These are phyloP conservation scores for Catostomus latipinnis DNA, from an alignment of 2,797 vertebrate species.

Conservation along the genomic window DNA sequence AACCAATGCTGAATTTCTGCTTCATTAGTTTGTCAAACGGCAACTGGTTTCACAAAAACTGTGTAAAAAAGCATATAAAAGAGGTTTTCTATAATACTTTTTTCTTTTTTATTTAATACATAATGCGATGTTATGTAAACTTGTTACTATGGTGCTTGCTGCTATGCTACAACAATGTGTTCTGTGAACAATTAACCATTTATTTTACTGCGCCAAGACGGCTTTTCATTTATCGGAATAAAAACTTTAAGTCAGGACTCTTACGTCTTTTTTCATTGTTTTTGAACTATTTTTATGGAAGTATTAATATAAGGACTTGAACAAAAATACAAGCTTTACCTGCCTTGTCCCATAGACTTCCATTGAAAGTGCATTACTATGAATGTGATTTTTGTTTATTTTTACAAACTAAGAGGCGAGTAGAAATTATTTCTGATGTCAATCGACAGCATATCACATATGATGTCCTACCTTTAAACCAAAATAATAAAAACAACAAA, in stretches of 20 bases:
- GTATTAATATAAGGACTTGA: background rate
- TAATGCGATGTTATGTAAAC: background rate
- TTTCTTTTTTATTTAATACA: slow-evolving; percentile 24
- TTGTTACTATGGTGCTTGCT: slow-evolving; percentile 50
- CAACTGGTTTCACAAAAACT: slow-evolving; percentile 7
- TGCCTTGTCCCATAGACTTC: too few relatives aligned
- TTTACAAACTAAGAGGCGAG: too few relatives aligned
- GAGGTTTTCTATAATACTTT: slow-evolving; percentile 32
- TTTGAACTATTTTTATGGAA: background rate
- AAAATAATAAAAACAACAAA: background rate
- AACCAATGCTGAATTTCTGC: slow-evolving; percentile 29
- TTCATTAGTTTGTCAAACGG: too few relatives aligned
- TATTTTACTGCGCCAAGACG: slow-evolving; percentile 23
- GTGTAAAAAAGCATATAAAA: background rate
- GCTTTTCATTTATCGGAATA: slow-evolving; percentile 38
- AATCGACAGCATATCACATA: too few relatives aligned
- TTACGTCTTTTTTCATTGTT: background rate
- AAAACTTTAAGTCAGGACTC: slow-evolving; percentile 17
- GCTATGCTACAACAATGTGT: slow-evolving; percentile 31
- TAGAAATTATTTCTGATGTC: too few relatives aligned
- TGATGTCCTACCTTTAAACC: too few relatives aligned
- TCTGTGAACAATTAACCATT: slow-evolving; percentile 45
- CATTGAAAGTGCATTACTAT: too few relatives aligned
- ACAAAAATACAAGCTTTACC: too few relatives aligned
- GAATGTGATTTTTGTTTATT: too few relatives aligned